A percentile compares a stretch with the other conserved stretches of the same genome.
These are phyloP conservation scores for Caloenas nicobarica DNA, from an alignment of 2,113 vertebrate species.

Conservation along the genomic window DNA sequence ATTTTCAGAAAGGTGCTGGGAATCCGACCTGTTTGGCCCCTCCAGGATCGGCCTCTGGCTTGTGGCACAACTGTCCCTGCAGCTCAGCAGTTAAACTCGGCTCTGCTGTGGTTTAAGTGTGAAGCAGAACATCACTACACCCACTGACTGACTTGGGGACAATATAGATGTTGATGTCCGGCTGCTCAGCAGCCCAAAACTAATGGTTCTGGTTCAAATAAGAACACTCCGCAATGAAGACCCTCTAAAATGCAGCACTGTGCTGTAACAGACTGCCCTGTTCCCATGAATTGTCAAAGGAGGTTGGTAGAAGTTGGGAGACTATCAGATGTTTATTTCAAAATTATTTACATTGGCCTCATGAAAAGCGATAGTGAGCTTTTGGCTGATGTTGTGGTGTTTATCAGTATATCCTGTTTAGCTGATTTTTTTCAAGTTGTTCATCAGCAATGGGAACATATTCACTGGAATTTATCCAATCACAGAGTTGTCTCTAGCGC, in stretches of 20 bases:
- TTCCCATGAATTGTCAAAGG: not conserved
- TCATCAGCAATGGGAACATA: not conserved
- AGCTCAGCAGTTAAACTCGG: not conserved
- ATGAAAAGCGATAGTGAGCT: not conserved
- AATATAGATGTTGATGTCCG: accelerated
- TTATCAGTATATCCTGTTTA: constrained; percentile 26
- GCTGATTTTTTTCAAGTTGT: not conserved
- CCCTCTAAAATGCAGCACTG: accelerated
- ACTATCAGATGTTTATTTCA: not conserved
- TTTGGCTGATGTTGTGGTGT: not conserved
- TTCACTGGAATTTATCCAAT: not conserved
- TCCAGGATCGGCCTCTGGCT: not conserved
- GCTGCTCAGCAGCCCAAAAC: not conserved
- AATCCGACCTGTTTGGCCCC: not conserved
- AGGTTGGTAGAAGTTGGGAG: not conserved
- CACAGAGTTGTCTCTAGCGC: not conserved
- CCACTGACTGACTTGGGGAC: accelerated
- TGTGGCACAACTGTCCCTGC: accelerated
- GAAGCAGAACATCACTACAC: not conserved
- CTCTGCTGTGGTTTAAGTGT: not conserved
- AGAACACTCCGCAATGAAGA: not conserved
- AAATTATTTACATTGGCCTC: not conserved
- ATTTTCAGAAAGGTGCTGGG: not conserved
- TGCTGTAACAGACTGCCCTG: accelerated
- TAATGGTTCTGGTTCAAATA: not conserved